Base-by-base conservation (phyloP, 2,113 vertebrate species). In the Poecilia latipinna region DNA sequence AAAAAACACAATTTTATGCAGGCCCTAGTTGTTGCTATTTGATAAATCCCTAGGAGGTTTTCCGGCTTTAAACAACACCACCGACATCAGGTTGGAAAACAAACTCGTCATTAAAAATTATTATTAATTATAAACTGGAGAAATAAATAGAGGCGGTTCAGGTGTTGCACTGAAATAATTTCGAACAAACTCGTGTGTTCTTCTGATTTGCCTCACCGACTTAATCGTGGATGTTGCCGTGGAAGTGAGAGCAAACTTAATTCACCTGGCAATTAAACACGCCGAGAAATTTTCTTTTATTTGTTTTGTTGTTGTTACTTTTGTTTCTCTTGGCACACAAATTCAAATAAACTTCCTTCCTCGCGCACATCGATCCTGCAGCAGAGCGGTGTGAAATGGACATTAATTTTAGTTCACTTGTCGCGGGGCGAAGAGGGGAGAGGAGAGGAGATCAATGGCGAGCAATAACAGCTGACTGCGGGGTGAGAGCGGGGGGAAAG, bases 331-430 rank as follows among this genome's bases (percentile, higher is more conserved):
- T 94, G 94, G 95, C 96, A 96, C 96, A 94, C 95, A 95, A 95
- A 97, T 97, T 97, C 96, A 96, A 97, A 90, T 96, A 96, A 97
- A 75, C 78, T 84, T 64, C 54, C 69, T 48, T 64, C 69, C 95
- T 95, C 93, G 94, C 91, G 70, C 92, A 93, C 95, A 98, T 99
- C 96, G 98, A 98, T 97, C 96, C 80, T 10, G 51, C 24, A 39
- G 93, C 92, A 95, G 31, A 61, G 75, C 80, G 77, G 82, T 84
- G 89, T 97, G 96, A 96, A 98, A 97, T 95, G 96, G 96, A 98
- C 96, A 97, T 99, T 98, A 96, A 98, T 98, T 98, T 98, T 96
- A 96, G 96, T 97, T 97, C 96, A 97, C 95, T 96, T 97, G 95
- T 97, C 94, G 95, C 96, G 96, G 96, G 95, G 96, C 96, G 95